Evolutionary conservation across 2,113 vertebrate species (phyloP).

Genomic region (Melanerpes formicivorus): DNA sequence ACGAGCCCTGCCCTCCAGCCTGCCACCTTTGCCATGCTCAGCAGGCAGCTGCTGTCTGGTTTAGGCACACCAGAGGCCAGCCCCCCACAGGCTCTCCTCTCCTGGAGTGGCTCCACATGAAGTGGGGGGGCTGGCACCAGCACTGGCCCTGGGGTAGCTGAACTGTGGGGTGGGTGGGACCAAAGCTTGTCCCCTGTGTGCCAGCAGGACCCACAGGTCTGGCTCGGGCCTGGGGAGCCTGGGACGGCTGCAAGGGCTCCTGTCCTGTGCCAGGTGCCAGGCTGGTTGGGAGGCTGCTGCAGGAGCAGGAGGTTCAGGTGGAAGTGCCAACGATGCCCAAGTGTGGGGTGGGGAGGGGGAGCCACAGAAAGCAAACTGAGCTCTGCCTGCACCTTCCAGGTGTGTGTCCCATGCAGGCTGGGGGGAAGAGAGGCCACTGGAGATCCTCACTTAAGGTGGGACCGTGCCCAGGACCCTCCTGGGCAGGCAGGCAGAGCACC

Average conservation of each 20-base stretch:
- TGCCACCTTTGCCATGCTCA: neutral
- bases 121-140: neutral
- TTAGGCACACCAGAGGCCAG: neutral
- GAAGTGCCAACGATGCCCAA: rapidly evolving
- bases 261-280: neutral
- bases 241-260: neutral
- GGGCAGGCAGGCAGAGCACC: neutral
- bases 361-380: neutral
- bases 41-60: neutral
- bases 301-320: neutral
- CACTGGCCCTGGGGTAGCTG: neutral
- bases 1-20: neutral
- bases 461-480: neutral
- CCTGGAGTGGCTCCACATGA: rapidly evolving
- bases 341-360: neutral
- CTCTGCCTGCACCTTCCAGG: neutral
- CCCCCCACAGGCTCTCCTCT: no score
- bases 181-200: rapidly evolving
- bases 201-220: neutral
- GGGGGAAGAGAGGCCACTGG: neutral
- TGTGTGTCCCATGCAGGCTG: rapidly evolving
- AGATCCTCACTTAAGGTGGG: rapidly evolving
- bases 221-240: neutral
- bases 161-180: rapidly evolving
- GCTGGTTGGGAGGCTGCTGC: neutral